These are phyloP conservation scores for Parotia lawesii DNA, from an alignment of 2,113 vertebrate species.

Conservation along the genomic window DNA sequence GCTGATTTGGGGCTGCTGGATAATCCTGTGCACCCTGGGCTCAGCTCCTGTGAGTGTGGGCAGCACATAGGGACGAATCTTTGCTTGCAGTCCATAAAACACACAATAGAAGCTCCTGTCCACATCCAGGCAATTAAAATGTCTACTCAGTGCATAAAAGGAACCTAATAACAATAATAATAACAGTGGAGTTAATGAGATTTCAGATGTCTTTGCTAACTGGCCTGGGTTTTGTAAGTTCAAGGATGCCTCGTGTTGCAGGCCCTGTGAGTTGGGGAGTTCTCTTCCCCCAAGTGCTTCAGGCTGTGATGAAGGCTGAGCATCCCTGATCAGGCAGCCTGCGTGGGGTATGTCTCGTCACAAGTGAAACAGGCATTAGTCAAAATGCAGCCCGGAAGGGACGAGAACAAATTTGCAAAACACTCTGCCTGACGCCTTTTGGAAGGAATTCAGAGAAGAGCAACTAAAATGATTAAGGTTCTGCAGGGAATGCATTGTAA, in stretches of 20 bases:
- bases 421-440: neutral
- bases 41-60: neutral
- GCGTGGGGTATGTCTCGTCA: neutral
- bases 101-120: neutral
- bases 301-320: neutral
- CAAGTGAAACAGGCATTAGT: neutral
- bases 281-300: neutral
- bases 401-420: neutral
- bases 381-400: conserved; percentile 3
- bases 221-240: neutral
- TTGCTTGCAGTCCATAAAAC: neutral
- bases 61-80: neutral
- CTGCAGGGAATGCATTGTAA: conserved; percentile 24
- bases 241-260: neutral
- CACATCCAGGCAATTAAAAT: conserved; percentile 48
- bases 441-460: conserved; percentile 46
- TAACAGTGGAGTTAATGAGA: conserved; percentile 40
- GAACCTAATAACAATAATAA: neutral
- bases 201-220: neutral
- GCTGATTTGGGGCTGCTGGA: neutral
- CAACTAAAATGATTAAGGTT: conserved; percentile 41
- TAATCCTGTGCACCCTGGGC: neutral
- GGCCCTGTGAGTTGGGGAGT: neutral
- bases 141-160: conserved; percentile 7
- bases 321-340: neutral